Evolutionary conservation across 2,888 invertebrate genomes (phyloP), one percentile per base, ranked within the genome.

Genomic region (Anthophora plumipes): DNA sequence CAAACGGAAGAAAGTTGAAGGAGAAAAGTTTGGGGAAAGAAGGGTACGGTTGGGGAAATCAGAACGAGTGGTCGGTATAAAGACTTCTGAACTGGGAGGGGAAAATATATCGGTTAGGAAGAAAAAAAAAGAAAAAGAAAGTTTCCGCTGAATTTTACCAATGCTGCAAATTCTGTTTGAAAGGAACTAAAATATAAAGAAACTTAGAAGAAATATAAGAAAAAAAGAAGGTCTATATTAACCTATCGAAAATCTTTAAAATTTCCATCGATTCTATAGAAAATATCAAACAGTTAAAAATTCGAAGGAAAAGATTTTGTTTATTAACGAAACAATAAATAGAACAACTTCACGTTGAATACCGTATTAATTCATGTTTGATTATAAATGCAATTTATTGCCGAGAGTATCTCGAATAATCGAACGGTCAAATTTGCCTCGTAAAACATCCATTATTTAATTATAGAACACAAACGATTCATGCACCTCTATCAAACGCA

Each of bases 41-140:
- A n/a, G 17, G n/a, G 43, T 20, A 41, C 17, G 31, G 54, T 57
- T 68, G 17, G 37, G 7, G 59, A 59, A 59, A 59, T 57, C 57
- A 17, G 17, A 59, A 48, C 67, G n/a, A 48, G n/a, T 43, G 20
- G 61, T 22, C 61, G 25, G 17, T 39, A 39, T 54, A 68, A 54
- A 25, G 54, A 68, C 31, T 55, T 12, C 25, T 31, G 31, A 5
- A 43, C 22, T 1, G n/a, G 5, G 14, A 11, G 20, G 41, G 12
- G 9, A 25, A 20, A 12, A 25, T 39, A 11, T 37, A 37, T 39
- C 54, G 25, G 12, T 2, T 12, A 3, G 0, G 8, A n/a, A 31
- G 55, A 43, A 12, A 17, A 20, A 37, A n/a, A n/a, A n/a, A n/a
- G n/a, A n/a, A n/a, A n/a, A n/a, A n/a, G n/a, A n/a, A n/a, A 50